These are phyloP conservation scores for Centropyge bicolor DNA, from an alignment of 2,797 vertebrate genomes.

Conservation along the genomic window DNA sequence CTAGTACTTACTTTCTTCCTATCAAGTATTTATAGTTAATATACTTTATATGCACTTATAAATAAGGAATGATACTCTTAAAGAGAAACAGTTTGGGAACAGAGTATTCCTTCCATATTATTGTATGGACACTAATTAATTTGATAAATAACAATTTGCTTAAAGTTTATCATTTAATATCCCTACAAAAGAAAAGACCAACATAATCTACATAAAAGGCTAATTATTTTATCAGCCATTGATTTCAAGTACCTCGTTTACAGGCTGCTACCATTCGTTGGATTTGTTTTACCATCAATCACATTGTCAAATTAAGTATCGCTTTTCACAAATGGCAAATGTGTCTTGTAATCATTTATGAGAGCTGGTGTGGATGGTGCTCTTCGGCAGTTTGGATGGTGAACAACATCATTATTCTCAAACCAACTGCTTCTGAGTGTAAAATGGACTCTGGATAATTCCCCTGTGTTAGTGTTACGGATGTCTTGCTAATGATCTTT, in stretches of 20 bases:
- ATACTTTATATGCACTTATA: background rate
- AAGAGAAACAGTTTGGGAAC: background rate
- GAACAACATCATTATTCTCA: constrained; percentile 25
- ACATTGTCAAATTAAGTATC: constrained; percentile 12
- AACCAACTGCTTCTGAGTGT: constrained; percentile 29
- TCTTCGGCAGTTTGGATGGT: background rate
- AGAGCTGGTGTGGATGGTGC: background rate
- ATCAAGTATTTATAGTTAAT: no score
- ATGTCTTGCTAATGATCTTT: constrained; percentile 62
- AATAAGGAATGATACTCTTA: background rate
- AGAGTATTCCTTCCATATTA: background rate
- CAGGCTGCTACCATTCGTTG: constrained; percentile 2
- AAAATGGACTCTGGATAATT: constrained; percentile 44
- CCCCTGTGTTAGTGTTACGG: constrained; percentile 31
- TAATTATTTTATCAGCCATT: background rate
- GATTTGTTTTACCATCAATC: constrained; percentile 20
- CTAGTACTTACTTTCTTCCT: no score
- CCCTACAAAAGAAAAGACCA: background rate
- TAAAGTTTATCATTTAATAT: background rate
- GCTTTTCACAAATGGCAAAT: background rate
- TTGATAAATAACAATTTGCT: background rate
- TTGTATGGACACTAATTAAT: background rate
- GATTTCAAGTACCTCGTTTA: constrained; percentile 7
- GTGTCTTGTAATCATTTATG: background rate
- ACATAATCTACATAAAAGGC: background rate